These are phyloP conservation scores for Gymnoscelis rufifasciata DNA, from an alignment of 2,888 invertebrate species.

Conservation along the genomic window DNA sequence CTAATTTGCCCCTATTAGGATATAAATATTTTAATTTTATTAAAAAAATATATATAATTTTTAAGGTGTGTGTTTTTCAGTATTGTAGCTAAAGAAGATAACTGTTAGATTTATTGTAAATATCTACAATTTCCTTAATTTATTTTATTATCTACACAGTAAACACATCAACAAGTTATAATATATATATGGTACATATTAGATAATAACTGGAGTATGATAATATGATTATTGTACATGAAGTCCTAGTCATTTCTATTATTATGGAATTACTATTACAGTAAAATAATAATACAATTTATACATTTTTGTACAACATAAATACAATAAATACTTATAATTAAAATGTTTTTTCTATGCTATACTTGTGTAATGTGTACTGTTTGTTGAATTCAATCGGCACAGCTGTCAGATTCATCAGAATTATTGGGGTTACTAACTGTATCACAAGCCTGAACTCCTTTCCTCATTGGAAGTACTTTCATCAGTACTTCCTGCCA, in stretches of 20 bases:
- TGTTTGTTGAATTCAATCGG: slow-evolving; percentile 13
- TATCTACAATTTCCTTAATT: not conserved
- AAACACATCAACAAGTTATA: not conserved
- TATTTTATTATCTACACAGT: not conserved
- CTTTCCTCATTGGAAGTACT: slow-evolving; percentile 88
- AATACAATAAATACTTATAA: not conserved
- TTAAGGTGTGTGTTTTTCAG: too few species aligned
- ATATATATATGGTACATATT: not conserved
- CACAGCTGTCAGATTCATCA: slow-evolving; percentile 46
- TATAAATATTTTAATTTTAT: too few species aligned
- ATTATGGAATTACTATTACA: not conserved
- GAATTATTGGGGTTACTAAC: slow-evolving; percentile 44
- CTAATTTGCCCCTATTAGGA: too few species aligned
- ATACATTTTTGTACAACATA: too few species aligned
- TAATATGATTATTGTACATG: not conserved
- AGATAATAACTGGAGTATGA: not conserved
- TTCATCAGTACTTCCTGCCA: slow-evolving; percentile 89
- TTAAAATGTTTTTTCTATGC: not conserved
- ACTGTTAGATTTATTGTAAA: not conserved
- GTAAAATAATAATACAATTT: not conserved
- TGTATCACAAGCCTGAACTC: slow-evolving; percentile 74
- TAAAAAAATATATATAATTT: too few species aligned
- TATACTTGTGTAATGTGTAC: too few species aligned
- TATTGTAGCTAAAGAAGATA: too few species aligned
- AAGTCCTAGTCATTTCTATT: slow-evolving; percentile 7